Evolutionary conservation across 2,797 vertebrate genomes (phyloP), one percentile per base, ranked within the genome.

Genomic region (Remorina albescens): DNA sequence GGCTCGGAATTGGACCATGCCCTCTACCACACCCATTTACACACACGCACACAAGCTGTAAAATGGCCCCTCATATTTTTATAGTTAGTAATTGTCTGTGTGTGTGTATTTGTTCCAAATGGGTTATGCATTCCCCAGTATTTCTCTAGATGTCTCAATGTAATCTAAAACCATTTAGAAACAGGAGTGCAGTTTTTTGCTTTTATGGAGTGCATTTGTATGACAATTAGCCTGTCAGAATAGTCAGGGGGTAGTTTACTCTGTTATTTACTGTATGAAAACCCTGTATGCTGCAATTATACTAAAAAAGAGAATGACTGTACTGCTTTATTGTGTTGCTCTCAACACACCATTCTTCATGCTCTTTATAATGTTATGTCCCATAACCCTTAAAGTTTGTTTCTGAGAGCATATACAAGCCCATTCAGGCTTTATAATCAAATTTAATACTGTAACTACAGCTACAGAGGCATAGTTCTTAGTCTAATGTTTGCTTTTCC

Each of bases 1-100:
- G 59, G 62, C 63, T 32, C 78, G 66, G 80, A 86, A 81, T 26
- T 34, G 16, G 30, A 12, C 74, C n/a, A n/a, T 34, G 53, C 55
- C 74, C 56, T 30, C 0, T 18, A 44, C 62, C 59, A 71, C 57
- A 65, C 51, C 12, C 12, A 0, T 19, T 30, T 3, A 36, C 25
- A 53, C 28, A 55, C 55, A 66, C 36, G 66, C 30, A 41, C 25
- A n/a, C 6, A 51, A n/a, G n/a, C n/a, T n/a, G 21, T n/a, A 10
- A 15, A 34, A 21, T 21, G 5, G 15, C 6, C 28, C 19, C 3
- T 50, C 21, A 28, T 54, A 32, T 16, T 44, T 34, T 34, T 2
- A 42, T 1, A 4, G 25, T 56, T 25, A 13, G 6, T 23, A 34
- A 44, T 42, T 60, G 16, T 60, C 4, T 66, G 8, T 59, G 8